phyloP scores from a whole-genome alignment of 2,888 invertebrate genomes.

The Choristoneura rosaceana region DNA sequence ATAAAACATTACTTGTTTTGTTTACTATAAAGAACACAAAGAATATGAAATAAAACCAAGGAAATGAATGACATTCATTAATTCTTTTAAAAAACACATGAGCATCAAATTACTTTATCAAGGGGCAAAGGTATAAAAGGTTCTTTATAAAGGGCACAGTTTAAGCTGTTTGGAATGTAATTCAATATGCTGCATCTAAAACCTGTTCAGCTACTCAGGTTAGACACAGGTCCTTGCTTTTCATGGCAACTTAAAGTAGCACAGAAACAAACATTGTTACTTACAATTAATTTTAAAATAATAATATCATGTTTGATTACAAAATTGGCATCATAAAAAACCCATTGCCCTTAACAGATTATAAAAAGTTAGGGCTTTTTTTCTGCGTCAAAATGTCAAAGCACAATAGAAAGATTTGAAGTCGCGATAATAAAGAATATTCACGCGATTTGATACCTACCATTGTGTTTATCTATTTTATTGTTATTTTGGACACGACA shows the following conservation, averaged over 20 bases:
- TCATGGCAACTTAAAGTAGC: conserved; percentile 8
- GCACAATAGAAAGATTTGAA: conserved; percentile 51
- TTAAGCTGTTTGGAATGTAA: conserved; percentile 41
- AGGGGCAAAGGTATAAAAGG: conserved; percentile 38
- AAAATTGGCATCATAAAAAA: conserved; percentile 31
- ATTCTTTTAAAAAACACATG: conserved; percentile 20
- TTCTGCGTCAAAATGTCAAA: conserved; percentile 50
- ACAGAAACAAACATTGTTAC: conserved; percentile 6
- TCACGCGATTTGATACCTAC: conserved; percentile 53
- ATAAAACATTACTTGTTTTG: not conserved
- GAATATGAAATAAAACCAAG: conserved; percentile 11
- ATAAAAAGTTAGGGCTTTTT: conserved; percentile 35
- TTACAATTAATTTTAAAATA: conserved; percentile 7
- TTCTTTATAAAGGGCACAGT: conserved; percentile 39
- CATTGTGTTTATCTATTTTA: conserved; percentile 41
- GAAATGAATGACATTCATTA: conserved; percentile 17
- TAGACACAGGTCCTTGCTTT: conserved; percentile 40
- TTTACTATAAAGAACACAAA: conserved; percentile 10
- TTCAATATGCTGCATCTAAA: conserved; percentile 42
- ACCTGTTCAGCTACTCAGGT: conserved; percentile 41
- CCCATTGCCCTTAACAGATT: conserved; percentile 17
- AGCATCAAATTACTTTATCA: conserved; percentile 40
- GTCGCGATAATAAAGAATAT: conserved; percentile 51
- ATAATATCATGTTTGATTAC: conserved; percentile 13
- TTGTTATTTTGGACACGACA: conserved; percentile 34